Conservation (phyloP, 2,797 vertebrate species). For the Danio jaintianensis region DNA sequence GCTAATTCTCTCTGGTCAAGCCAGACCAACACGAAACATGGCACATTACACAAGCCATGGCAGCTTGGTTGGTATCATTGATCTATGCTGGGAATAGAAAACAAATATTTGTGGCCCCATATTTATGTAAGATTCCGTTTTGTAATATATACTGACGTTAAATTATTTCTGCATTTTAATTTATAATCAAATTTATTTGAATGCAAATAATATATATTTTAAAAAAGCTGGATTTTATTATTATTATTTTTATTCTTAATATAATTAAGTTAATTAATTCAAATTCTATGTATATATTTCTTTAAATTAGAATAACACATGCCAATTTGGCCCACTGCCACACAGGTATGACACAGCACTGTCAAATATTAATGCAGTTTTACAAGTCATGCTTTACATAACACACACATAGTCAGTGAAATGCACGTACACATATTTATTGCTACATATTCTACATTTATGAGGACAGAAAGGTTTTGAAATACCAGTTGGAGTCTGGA, state of each 20-base stretch:
- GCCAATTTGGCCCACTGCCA: neutral
- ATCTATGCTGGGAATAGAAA: constrained; percentile 3
- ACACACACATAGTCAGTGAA: neutral
- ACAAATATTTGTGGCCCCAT: neutral
- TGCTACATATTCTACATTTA: neutral
- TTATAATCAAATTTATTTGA: neutral
- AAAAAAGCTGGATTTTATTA: no score
- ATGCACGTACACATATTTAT: neutral
- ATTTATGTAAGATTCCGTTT: neutral
- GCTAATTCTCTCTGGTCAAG: constrained; percentile 58
- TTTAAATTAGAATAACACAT: neutral
- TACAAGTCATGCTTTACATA: neutral
- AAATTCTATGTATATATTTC: neutral
- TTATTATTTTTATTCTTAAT: no score
- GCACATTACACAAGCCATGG: neutral
- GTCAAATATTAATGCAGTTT: neutral
- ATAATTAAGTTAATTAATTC: no score
- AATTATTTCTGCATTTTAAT: neutral
- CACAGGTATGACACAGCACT: constrained; percentile 2
- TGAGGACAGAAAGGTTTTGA: neutral
- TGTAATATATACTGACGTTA: neutral
- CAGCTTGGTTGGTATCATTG: neutral
- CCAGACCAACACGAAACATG: constrained; percentile 23
- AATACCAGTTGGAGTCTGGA: constrained; percentile 3
- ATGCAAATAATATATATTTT: neutral